Conservation (phyloP, 2,888 invertebrate species). For the Chalcis sispes region DNA sequence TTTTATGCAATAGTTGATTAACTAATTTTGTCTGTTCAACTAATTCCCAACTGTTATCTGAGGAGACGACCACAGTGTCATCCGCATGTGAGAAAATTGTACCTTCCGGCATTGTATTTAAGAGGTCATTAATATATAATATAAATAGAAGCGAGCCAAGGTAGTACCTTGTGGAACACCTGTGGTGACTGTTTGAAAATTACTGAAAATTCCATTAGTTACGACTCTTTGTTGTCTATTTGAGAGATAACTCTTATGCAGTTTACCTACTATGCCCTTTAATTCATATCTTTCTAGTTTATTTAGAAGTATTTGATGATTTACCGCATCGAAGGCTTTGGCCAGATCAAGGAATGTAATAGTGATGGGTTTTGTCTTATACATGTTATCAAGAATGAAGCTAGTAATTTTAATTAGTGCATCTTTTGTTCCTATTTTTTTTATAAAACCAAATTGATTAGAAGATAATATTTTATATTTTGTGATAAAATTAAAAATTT, state of each 20-base stretch:
- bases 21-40: conserved; percentile 13
- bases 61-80: conserved; percentile 33
- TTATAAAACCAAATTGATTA: neutral
- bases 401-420: neutral
- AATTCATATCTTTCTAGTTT: conserved; percentile 29
- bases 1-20: conserved; percentile 7
- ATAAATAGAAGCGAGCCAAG: conserved; percentile 11
- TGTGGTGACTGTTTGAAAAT: neutral
- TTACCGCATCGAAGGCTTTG: conserved; percentile 37
- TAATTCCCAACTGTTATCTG: conserved; percentile 24
- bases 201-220: neutral
- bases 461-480: neutral
- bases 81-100: conserved; percentile 41
- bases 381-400: neutral
- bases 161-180: conserved; percentile 29
- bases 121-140: conserved; percentile 7
- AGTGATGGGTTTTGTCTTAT: neutral
- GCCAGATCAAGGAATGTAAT: neutral
- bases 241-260: neutral
- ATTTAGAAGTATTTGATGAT: conserved; percentile 35
- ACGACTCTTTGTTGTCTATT: neutral
- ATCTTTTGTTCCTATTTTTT: neutral
- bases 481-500: neutral
- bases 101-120: neutral
- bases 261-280: neutral